Conservation (phyloP, 2,888 invertebrate genomes). For the Synanthedon tipuliformis region DNA sequence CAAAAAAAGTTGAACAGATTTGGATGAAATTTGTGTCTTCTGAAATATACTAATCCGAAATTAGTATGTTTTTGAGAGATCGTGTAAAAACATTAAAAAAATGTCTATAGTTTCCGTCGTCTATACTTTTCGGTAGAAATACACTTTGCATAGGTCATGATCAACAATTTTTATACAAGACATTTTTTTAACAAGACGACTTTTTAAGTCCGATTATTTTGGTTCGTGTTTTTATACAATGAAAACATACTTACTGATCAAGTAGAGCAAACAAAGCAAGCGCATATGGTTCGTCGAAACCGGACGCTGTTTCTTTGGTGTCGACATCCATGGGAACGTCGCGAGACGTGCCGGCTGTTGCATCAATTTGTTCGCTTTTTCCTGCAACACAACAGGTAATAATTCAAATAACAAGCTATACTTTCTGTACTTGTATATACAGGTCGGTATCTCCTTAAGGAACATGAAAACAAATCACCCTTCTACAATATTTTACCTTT, state of each 20-base stretch:
- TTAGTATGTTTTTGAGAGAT: too few relatives aligned
- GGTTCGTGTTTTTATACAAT: not conserved
- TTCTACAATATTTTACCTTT: conserved; percentile 23
- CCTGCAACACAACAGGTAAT: conserved; percentile 10
- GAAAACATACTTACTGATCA: conserved; percentile 44
- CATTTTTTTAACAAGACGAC: too few relatives aligned
- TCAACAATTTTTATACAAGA: too few relatives aligned
- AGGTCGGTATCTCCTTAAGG: not conserved
- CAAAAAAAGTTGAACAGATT: too few relatives aligned
- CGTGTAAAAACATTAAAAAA: too few relatives aligned
- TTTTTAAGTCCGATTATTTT: not conserved
- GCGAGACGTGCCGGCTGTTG: conserved; percentile 20
- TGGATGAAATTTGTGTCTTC: too few relatives aligned
- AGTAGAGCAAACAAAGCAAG: conserved; percentile 53
- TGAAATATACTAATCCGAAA: too few relatives aligned
- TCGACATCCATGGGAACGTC: conserved; percentile 41
- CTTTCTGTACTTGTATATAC: not conserved
- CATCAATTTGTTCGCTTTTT: conserved; percentile 22
- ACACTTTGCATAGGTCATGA: too few relatives aligned
- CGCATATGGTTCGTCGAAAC: conserved; percentile 50
- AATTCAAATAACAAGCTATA: too few relatives aligned
- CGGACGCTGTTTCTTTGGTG: conserved; percentile 21
- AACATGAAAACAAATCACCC: not conserved
- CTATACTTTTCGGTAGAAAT: too few relatives aligned
- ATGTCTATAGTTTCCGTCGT: too few relatives aligned